These are phyloP conservation scores for Agrotis ipsilon DNA, from an alignment of 2,888 invertebrate genomes.

Conservation along the genomic window DNA sequence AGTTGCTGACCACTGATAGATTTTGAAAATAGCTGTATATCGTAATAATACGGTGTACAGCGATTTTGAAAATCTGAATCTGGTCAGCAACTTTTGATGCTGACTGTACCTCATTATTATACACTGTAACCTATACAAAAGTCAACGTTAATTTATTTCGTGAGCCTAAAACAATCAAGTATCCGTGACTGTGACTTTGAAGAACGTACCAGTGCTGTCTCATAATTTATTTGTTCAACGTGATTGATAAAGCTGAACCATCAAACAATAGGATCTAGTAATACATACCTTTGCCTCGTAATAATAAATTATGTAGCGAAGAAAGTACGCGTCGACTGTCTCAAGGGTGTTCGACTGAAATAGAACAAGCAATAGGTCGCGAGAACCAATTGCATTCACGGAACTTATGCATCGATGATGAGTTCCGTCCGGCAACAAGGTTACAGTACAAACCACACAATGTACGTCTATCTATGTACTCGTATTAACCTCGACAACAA, in stretches of 20 bases:
- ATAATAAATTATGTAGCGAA: conserved; percentile 64
- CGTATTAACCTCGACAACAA: conserved; percentile 44
- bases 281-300: conserved; percentile 30
- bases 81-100: too few relatives aligned
- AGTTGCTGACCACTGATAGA: too few relatives aligned
- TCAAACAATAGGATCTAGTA: conserved; percentile 54
- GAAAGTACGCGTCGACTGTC: conserved; percentile 43
- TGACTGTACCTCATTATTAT: conserved; percentile 20
- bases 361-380: conserved; percentile 74
- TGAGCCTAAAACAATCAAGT: conserved; percentile 40
- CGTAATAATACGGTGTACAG: too few relatives aligned
- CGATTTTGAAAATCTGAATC: too few relatives aligned
- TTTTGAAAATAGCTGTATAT: too few relatives aligned
- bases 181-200: conserved; percentile 45
- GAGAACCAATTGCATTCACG: conserved; percentile 72
- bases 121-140: conserved; percentile 31
- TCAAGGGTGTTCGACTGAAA: conserved; percentile 69
- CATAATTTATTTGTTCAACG: conserved; percentile 57
- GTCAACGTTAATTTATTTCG: conserved; percentile 53
- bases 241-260: conserved; percentile 54
- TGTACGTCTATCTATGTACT: conserved; percentile 13
- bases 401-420: conserved; percentile 78
- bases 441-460: conserved; percentile 36
- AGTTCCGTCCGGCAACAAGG: conserved; percentile 52
- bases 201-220: conserved; percentile 42